phyloP scores from a whole-genome alignment of 2,113 vertebrate species.

The Paraplagusia blochii region DNA sequence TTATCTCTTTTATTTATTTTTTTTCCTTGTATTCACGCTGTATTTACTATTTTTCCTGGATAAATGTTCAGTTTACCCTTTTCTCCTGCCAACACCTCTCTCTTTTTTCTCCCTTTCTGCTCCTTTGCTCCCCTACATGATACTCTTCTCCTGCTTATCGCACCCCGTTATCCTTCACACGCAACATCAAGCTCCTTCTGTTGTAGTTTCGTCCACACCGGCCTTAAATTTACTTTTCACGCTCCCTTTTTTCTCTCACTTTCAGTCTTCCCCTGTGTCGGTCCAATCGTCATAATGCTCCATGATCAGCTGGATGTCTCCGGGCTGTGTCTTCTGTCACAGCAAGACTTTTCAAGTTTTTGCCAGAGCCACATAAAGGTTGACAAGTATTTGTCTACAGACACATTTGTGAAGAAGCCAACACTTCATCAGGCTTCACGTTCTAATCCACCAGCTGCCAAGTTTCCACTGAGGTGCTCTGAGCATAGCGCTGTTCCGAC shows the following conservation, averaged over 20 bases:
- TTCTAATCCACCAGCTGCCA: too few species aligned
- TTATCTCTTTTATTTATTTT: slow-evolving; percentile 31
- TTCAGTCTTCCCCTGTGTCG: slow-evolving; percentile 17
- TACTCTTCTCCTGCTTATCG: too few species aligned
- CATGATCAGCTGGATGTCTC: slow-evolving; percentile 35
- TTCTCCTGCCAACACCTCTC: slow-evolving; percentile 8
- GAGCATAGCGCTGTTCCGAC: too few species aligned
- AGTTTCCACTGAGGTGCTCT: too few species aligned
- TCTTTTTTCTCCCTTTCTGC: slow-evolving; percentile 53
- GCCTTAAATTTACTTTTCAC: slow-evolving; percentile 15
- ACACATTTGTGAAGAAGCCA: slow-evolving; percentile 29
- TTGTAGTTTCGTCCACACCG: not conserved
- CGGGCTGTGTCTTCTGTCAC: slow-evolving; percentile 49
- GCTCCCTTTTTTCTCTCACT: slow-evolving; percentile 16
- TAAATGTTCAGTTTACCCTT: slow-evolving; percentile 44
- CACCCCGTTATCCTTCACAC: too few species aligned
- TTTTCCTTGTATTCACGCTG: slow-evolving; percentile 26
- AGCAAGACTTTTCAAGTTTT: slow-evolving; percentile 45
- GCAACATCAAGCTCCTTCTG: too few species aligned
- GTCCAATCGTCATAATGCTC: slow-evolving; percentile 26
- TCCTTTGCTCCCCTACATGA: slow-evolving; percentile 23
- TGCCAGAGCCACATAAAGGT: slow-evolving; percentile 27
- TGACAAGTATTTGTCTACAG: not conserved
- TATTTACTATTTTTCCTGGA: slow-evolving; percentile 18
- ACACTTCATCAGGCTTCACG: too few species aligned